A percentile compares a stretch with the other conserved stretches of the same genome.
Evolutionary conservation across 2,113 vertebrate species (phyloP).

Genomic region (Thermophis baileyi): DNA sequence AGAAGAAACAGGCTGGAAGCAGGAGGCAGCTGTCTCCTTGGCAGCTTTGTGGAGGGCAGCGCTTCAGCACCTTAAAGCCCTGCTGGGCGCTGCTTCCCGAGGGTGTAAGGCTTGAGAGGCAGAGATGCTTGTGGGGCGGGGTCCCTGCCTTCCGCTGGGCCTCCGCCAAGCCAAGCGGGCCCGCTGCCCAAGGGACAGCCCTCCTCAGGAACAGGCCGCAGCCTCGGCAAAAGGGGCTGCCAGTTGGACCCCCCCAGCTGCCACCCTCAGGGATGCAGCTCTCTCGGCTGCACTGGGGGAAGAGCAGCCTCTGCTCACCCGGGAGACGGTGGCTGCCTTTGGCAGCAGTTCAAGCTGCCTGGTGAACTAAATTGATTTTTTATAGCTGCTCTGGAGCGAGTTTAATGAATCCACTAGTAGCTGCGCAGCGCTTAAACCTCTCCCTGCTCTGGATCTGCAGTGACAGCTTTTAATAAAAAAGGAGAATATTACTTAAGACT

Average conservation of each 20-base stretch:
- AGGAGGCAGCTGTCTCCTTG: not conserved
- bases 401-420: conserved; percentile 83
- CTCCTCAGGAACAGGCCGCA: not conserved
- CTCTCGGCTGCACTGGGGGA: conserved; percentile 26
- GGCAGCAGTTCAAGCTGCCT: conserved; percentile 71
- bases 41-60: not conserved
- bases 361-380: conserved; percentile 85
- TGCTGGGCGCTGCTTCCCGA: not conserved
- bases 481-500: conserved; percentile 50
- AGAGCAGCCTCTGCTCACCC: conserved; percentile 36
- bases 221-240: not conserved
- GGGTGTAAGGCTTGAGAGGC: not conserved
- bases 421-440: conserved; percentile 69
- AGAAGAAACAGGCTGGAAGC: not conserved
- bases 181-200: not conserved
- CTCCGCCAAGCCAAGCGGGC: not conserved
- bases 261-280: not conserved
- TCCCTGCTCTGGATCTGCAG: conserved; percentile 55
- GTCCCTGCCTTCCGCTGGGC: not conserved
- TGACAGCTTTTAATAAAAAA: conserved; percentile 34
- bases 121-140: not conserved
- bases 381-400: conserved; percentile 77
- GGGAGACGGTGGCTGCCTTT: conserved; percentile 63
- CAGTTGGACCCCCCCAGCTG: not conserved
- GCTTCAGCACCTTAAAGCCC: not conserved